Conservation (phyloP, 2,888 invertebrate species). For the Coleophora deauratella region DNA sequence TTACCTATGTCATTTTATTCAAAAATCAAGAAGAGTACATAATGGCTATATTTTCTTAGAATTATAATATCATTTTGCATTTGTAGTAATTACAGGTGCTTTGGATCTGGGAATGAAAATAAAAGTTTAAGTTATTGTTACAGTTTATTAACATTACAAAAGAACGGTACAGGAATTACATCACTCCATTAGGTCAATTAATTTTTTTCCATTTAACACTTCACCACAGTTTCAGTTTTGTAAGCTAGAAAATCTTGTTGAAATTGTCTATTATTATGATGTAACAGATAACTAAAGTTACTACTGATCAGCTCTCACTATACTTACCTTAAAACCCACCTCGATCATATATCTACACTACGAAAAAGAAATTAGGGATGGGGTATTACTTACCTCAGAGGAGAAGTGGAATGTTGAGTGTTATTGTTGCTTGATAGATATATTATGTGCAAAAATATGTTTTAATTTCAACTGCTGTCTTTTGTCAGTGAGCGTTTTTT, state of each 20-base stretch:
- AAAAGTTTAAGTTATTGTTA: slow-evolving; percentile 34
- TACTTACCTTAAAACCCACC: slow-evolving; percentile 21
- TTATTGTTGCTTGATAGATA: too few species aligned
- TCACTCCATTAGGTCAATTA: slow-evolving; percentile 40
- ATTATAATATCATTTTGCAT: slow-evolving; percentile 14
- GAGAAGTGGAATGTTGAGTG: slow-evolving; percentile 30
- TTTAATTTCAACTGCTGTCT: too few species aligned
- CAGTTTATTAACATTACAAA: slow-evolving; percentile 49
- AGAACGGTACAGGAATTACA: slow-evolving; percentile 30
- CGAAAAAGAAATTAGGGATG: slow-evolving; percentile 3
- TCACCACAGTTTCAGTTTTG: slow-evolving; percentile 63
- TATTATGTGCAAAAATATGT: too few species aligned
- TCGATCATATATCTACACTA: neutral
- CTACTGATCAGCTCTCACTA: slow-evolving; percentile 4
- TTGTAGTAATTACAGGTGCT: slow-evolving; percentile 44
- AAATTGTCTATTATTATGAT: slow-evolving; percentile 1
- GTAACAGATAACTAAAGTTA: neutral
- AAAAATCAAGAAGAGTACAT: neutral
- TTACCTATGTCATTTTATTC: slow-evolving; percentile 1
- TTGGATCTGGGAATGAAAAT: slow-evolving; percentile 61
- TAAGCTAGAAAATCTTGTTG: slow-evolving; percentile 56
- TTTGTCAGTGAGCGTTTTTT: too few species aligned
- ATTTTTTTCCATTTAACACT: slow-evolving; percentile 34
- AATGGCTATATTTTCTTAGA: neutral
- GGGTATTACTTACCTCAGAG: slow-evolving; percentile 38